A percentile compares a stretch with the other conserved stretches of the same genome.
Conservation (phyloP, 2,113 vertebrate species). For the Tympanuchus pallidicinctus region DNA sequence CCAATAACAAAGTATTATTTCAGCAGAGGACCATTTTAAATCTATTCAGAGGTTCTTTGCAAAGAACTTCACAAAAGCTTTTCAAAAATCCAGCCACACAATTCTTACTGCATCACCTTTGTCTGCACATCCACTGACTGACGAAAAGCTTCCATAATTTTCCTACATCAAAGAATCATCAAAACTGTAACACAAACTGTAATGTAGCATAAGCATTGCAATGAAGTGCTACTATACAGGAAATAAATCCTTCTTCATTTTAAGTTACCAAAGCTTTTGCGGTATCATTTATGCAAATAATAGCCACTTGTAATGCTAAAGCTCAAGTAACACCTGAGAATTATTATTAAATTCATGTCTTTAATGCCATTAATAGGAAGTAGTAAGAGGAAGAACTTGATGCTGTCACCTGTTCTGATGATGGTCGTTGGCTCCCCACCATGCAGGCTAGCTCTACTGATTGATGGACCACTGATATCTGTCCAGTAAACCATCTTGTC, state of each 20-base stretch:
- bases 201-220: neutral
- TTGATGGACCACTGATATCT: conserved; percentile 89
- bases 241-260: neutral
- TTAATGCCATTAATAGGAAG: neutral
- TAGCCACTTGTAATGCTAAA: neutral
- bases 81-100: neutral
- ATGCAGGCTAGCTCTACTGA: conserved; percentile 87
- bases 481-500: conserved; percentile 96
- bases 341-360: neutral
- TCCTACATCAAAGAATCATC: neutral
- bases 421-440: conserved; percentile 86
- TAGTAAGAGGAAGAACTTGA: neutral
- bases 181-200: neutral
- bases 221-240: neutral
- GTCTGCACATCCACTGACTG: neutral
- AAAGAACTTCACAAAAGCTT: neutral
- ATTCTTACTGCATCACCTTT: neutral
- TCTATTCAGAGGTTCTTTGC: neutral
- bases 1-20: neutral
- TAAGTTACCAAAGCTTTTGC: neutral
- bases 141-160: neutral
- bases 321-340: neutral
- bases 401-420: conserved; percentile 83
- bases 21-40: neutral
- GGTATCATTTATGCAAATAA: neutral